Conservation (phyloP, 2,113 vertebrate genomes). For the Apodemus speciosus region DNA sequence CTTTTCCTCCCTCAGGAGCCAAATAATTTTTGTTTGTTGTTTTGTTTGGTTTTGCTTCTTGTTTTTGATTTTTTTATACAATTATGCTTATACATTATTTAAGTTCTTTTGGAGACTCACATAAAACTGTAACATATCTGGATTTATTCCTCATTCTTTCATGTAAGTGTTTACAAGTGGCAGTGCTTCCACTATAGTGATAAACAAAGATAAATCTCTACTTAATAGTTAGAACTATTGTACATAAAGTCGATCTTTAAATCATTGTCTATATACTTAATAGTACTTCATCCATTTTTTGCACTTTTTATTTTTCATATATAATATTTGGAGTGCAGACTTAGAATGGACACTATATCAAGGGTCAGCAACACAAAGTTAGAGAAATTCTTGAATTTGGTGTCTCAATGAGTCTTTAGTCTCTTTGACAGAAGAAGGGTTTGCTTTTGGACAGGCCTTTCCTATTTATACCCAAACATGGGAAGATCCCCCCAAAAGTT, state of each 20-base stretch:
- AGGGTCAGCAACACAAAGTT: background rate
- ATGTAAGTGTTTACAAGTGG: slow-evolving; percentile 9
- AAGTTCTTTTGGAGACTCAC: background rate
- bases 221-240: background rate
- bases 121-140: background rate
- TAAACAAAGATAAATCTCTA: background rate
- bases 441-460: background rate
- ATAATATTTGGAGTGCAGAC: background rate
- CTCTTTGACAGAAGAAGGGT: background rate
- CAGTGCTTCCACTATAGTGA: background rate
- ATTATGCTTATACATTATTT: background rate
- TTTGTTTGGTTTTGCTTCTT: no score
- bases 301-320: background rate
- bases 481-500: background rate
- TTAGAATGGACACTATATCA: background rate
- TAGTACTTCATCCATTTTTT: background rate
- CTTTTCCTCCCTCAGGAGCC: background rate
- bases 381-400: background rate
- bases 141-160: background rate
- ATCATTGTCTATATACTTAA: background rate
- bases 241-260: background rate
- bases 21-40: background rate
- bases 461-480: background rate
- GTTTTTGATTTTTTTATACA: no score
- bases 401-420: background rate